These are phyloP conservation scores for Cacatua alba DNA, from an alignment of 2,113 vertebrate species.

Conservation along the genomic window DNA sequence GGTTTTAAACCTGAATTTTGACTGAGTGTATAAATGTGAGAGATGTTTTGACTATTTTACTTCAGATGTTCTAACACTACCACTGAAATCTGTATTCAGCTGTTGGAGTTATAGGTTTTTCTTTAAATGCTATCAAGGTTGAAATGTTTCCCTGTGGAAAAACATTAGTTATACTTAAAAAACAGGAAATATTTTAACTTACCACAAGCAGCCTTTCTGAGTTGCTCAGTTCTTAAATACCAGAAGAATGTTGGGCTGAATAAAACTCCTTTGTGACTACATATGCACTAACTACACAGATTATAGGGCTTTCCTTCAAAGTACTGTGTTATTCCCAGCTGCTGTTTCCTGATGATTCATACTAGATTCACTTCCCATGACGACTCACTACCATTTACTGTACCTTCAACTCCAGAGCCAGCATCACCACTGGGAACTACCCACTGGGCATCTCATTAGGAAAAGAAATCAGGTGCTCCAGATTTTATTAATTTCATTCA, in stretches of 20 bases:
- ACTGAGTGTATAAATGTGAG: background rate
- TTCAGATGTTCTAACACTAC: background rate
- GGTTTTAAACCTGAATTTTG: slow-evolving; percentile 15
- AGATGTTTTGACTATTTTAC: background rate
- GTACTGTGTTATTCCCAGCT: background rate
- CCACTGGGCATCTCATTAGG: background rate
- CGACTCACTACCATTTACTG: background rate
- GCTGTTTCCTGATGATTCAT: background rate
- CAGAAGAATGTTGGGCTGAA: background rate
- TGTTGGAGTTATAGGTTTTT: background rate
- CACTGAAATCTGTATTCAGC: background rate
- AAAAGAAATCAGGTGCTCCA: background rate
- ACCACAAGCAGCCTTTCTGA: background rate
- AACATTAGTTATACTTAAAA: background rate
- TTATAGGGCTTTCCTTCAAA: background rate
- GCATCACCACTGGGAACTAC: background rate
- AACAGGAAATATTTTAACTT: background rate
- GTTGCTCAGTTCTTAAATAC: background rate
- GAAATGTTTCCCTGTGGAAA: background rate
- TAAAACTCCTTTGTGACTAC: background rate
- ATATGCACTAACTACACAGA: background rate
- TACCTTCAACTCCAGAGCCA: background rate
- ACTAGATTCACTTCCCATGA: background rate
- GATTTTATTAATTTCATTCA: background rate
- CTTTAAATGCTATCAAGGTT: background rate